Base-by-base conservation (phyloP, 1,140 invertebrate species). In the Mycetomoellerius zeteki region DNA sequence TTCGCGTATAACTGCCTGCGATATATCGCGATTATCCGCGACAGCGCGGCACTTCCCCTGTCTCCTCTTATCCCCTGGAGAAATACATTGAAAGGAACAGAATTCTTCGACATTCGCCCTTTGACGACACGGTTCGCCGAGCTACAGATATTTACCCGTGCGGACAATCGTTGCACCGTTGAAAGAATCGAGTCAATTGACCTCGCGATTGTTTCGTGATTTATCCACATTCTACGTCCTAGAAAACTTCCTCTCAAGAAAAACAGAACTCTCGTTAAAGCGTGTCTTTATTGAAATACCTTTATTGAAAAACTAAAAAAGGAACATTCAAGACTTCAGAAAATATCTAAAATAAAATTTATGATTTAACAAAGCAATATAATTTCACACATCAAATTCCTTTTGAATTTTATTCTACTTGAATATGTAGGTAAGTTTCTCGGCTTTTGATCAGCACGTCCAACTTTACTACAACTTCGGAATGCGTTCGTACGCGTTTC, bases 1-100 rank as follows among this genome's bases (percentile, higher is more conserved):
- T 90, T 92, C 91, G 91, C 89, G 86, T 91, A 65, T 64, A 91
- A 91, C 86, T 85, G 88, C 86, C 88, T 89, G 90, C 91, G 87
- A 92, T 91, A 93, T 91, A 93, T 93, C 90, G 75, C 88, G 92
- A 93, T 93, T 92, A 90, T 88, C 88, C 89, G 76, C 78, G 89
- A 75, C 89, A 90, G 37, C 56, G 30, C 30, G 37, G 56, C 52
- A 58, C 64, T 71, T 58, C 30, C 37, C 78, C 54, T 4, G 52
- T 37, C 78, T 50, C 30, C 54, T 50, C 56, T 60, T 37, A 30
- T n/a, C 10, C 33, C 52, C 33, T 14, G 14, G 16, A 19, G 69
- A 73, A 73, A 64, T 84, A 62, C 58, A 43, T 37, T 37, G 65
- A 52, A 90, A 84, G 64, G 30, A 75, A 85, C 78, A 60, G 88